Conservation (phyloP, 2,113 vertebrate species). For the Eudyptes chrysolophus region DNA sequence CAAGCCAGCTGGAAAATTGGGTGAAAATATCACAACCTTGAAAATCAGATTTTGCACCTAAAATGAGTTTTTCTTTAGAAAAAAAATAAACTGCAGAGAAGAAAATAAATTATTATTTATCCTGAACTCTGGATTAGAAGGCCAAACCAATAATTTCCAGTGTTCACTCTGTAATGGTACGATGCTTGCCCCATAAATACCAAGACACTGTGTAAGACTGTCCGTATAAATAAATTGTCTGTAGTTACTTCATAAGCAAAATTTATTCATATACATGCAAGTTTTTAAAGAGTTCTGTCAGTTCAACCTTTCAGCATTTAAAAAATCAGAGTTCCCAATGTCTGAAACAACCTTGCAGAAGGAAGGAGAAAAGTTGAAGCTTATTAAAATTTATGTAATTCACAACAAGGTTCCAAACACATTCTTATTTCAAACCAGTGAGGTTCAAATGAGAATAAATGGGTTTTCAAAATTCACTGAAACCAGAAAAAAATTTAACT, state of each 20-base stretch:
- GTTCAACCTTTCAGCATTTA: not conserved
- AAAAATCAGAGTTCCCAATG: not conserved
- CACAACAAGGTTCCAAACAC: not conserved
- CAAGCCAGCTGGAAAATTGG: constrained; percentile 31
- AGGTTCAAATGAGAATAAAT: not conserved
- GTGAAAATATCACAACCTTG: not conserved
- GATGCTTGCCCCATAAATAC: not conserved
- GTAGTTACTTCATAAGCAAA: not conserved
- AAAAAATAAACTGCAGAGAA: not conserved
- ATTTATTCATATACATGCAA: not conserved
- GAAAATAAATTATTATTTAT: constrained; percentile 31
- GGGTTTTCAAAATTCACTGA: not conserved
- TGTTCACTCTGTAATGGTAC: not conserved
- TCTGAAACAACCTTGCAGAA: not conserved
- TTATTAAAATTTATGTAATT: not conserved
- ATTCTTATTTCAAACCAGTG: not conserved
- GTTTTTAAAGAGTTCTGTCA: not conserved
- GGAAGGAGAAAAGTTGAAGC: not conserved
- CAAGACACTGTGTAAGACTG: not conserved
- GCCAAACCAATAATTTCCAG: not conserved
- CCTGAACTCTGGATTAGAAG: not conserved
- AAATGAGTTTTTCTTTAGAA: not conserved
- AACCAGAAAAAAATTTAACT: not conserved
- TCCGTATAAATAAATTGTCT: not conserved
- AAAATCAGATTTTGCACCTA: constrained; percentile 6